phyloP scores from a whole-genome alignment of 2,888 invertebrate genomes.

The Tenthredo mesomela region DNA sequence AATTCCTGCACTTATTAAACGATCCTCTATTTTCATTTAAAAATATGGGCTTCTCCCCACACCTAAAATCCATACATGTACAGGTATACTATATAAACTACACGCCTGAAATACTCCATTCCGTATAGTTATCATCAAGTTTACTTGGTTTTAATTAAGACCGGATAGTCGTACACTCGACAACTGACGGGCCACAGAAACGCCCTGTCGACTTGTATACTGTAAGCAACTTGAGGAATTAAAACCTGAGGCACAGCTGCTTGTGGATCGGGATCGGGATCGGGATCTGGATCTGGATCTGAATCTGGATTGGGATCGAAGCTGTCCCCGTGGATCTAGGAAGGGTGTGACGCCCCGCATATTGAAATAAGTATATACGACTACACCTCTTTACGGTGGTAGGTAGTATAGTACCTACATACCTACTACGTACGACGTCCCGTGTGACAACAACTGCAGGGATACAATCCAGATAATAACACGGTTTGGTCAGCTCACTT shows the following conservation, averaged over 20 bases:
- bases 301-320: neutral
- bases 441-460: slow-evolving; percentile 31
- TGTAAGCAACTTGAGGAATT: neutral
- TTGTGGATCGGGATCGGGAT: neutral
- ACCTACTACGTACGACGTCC: neutral
- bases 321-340: neutral
- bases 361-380: neutral
- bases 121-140: neutral
- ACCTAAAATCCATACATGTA: neutral
- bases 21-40: neutral
- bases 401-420: too few relatives aligned
- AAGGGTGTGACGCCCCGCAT: slow-evolving; percentile 30
- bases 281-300: neutral
- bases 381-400: neutral
- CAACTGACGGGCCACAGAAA: slow-evolving; percentile 9
- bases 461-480: slow-evolving; percentile 49
- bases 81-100: neutral
- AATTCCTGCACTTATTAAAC: neutral
- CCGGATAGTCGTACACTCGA: neutral
- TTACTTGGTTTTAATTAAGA: slow-evolving; percentile 32
- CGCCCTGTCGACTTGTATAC: neutral
- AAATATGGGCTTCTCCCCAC: neutral
- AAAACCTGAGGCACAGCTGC: slow-evolving; percentile 6
- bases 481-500: slow-evolving; percentile 40
- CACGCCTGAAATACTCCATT: neutral